Base-by-base conservation (phyloP, 2,113 vertebrate genomes). In the Catharus minimus region DNA sequence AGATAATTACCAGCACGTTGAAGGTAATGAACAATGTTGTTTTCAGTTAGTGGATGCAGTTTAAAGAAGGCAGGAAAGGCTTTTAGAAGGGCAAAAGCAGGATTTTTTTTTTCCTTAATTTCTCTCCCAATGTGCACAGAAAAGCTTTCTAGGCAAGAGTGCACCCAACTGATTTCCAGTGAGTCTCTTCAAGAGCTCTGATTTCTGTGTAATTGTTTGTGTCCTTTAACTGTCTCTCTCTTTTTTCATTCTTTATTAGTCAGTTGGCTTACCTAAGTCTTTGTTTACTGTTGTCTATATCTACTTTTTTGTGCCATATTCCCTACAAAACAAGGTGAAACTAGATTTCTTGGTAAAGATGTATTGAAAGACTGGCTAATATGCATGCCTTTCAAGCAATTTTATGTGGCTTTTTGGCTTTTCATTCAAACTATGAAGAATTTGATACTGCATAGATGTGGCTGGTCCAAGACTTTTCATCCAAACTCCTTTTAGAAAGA, bases 11-110 rank as follows among this genome's bases (percentile, higher is more conserved):
- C 73, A 82, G 84, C 69, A 24, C 17, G 17, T 36, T 72, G 85
- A 68, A 92, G 62, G 72, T 90, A 89, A 92, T 86, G 86, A 90
- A 60, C 66, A 80, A 65, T 47, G 68, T 81, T 92, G 81, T 94
- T 90, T 86, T 88, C 89, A 82, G 58, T 78, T 72, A 39, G n/a
- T 44, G 72, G 80, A 39, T 33, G 24, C 27, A 22, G 27, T 72
- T 73, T 79, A 52, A 76, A 86, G 72, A 41, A 85, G 24, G 36
- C 41, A 76, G 65, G 26, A 64, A 82, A 74, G 66, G 43, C 43
- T 91, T 93, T 79, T 75, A 38, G 22, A 85, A 88, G 39, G 66
- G 17, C 38, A 86, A 93, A 92, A 90, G 11, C 15, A 72, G 52
- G 64, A 43, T 33, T 47, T 19, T 27, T 11, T 19, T 43, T 52